Evolutionary conservation across 2,797 vertebrate genomes (phyloP).

Genomic region (Aplochiton taeniatus): DNA sequence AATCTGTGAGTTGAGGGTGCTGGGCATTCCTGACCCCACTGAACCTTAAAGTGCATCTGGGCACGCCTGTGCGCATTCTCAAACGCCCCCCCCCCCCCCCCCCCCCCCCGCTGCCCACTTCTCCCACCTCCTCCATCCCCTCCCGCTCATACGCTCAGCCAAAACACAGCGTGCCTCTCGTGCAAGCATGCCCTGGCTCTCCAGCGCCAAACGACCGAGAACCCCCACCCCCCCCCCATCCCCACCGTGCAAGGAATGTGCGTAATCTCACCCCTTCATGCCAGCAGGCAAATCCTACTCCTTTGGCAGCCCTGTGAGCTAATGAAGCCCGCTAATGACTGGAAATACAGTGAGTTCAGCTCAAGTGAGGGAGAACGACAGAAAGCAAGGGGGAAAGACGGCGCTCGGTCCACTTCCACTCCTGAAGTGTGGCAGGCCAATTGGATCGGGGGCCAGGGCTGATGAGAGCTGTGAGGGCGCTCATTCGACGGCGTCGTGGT

Average conservation of each 20-base stretch:
- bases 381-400: constrained; percentile 15
- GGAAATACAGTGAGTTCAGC: constrained; percentile 31
- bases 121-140: constrained; percentile 4
- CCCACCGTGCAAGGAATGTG: constrained; percentile 38
- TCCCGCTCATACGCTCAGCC: background rate
- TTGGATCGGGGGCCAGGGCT: too few species aligned
- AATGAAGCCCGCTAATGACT: constrained; percentile 63
- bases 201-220: too few species aligned
- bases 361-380: constrained; percentile 1
- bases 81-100: background rate
- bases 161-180: background rate
- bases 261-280: constrained; percentile 31
- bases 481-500: too few species aligned
- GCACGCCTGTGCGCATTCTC: background rate
- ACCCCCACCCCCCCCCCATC: constrained; percentile 7
- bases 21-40: too few species aligned
- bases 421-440: too few species aligned
- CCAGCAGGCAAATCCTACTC: constrained; percentile 45
- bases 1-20: background rate
- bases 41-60: too few species aligned
- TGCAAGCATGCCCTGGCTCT: background rate
- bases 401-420: too few species aligned
- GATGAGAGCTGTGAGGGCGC: too few species aligned
- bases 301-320: constrained; percentile 24
- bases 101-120: background rate